Base-by-base conservation (phyloP, 1,140 invertebrate species). In the Aplysia californica region DNA sequence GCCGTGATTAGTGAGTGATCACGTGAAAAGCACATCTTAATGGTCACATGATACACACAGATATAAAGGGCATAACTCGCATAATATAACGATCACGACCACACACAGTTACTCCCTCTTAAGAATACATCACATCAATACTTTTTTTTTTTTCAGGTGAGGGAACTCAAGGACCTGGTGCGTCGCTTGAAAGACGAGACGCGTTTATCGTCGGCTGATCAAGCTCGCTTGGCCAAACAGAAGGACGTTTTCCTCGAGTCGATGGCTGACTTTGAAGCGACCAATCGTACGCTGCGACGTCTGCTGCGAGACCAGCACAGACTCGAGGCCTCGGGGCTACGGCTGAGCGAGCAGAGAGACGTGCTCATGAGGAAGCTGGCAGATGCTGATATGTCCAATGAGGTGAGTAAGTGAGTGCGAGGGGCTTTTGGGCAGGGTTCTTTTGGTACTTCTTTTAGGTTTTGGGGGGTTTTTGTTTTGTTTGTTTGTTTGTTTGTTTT, bases 231-330 rank as follows among this genome's bases (percentile, higher is more conserved):
- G 10, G 65, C 79, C 61, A 87, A 87, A 77, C 86, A 87, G 76
- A 87, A 86, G 69, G 87, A 89, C 31, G 59, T 84, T 21, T 77
- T 89, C n/a, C 59, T 88, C 20, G 84, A 89, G 61, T 87, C 87
- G 64, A 79, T 89, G 58, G 81, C 86, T 0, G 86, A 87, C 58
- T 89, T 88, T 81, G 88, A 89, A 77, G 79, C 84, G 0, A 86
- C 87, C 38, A 89, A 89, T 72, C 81, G 87, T 0, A 78, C 84
- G 15, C 81, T 89, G 58, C 79, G 87, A 15, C 77, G 82, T 23
- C 68, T 89, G 23, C 76, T 89, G 65, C 74, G 87, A 21, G 87
- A 88, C 59, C 85, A 87, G 56, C 88, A 89, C 67, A 78, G 82
- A n/a, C 76, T 83, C 5, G 87, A 89, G 71, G 81, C 84, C 3